These are phyloP conservation scores for Magallana gigas DNA, from an alignment of 1,140 invertebrate species.

Conservation along the genomic window DNA sequence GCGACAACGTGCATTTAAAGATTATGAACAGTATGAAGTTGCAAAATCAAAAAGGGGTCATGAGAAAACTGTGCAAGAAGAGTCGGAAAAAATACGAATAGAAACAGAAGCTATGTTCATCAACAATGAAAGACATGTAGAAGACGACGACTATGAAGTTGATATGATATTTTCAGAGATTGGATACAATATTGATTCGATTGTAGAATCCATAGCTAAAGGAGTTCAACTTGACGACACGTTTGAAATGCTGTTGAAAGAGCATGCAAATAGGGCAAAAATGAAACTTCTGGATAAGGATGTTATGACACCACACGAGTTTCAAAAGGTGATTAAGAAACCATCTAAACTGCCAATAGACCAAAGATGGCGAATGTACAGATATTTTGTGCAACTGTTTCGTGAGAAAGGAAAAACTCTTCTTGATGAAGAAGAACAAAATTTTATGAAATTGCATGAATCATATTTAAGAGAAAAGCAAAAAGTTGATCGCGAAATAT, in stretches of 20 bases:
- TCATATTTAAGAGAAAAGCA: constrained; percentile 54
- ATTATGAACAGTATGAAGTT: background rate
- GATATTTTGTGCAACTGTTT: constrained; percentile 68
- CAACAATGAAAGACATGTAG: constrained; percentile 45
- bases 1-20: background rate
- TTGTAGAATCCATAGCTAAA: background rate
- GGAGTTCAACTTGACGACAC: constrained; percentile 35
- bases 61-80: background rate
- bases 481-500: constrained; percentile 67
- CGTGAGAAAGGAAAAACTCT: constrained; percentile 43
- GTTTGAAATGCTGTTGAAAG: background rate
- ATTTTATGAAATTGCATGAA: constrained; percentile 42
- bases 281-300: background rate
- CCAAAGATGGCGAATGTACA: constrained; percentile 74
- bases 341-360: constrained; percentile 66
- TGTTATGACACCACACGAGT: background rate
- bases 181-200: background rate
- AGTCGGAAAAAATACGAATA: background rate
- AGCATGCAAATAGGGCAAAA: background rate
- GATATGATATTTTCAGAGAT: constrained; percentile 23
- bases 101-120: constrained; percentile 47
- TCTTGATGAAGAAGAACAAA: constrained; percentile 50
- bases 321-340: constrained; percentile 43
- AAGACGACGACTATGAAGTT: constrained; percentile 43
- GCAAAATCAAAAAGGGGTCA: background rate